Evolutionary conservation across 23 tunicate genomes (phyloP).

Genomic region (Ciona savignyi): DNA sequence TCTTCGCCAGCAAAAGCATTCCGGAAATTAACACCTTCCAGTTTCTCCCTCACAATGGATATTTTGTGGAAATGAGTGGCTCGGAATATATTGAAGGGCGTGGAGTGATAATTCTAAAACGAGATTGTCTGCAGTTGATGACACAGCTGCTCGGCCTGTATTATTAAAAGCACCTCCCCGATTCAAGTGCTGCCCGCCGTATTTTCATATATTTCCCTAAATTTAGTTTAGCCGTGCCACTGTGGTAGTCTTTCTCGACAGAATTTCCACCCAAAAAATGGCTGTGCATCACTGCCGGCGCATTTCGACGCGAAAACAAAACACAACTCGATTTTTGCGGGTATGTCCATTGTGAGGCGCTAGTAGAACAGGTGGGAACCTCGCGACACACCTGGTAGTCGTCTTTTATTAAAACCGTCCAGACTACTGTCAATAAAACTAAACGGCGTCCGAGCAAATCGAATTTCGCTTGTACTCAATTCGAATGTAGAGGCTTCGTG

Average conservation of each 20-base stretch:
- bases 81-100: background rate
- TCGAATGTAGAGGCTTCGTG: no score
- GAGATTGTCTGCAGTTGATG: background rate
- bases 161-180: background rate
- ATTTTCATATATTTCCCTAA: no score
- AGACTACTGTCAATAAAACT: background rate
- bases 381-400: background rate
- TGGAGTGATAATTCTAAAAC: background rate
- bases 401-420: background rate
- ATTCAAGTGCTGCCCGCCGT: background rate
- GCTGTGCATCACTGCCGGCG: background rate
- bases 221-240: no score
- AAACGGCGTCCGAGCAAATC: no score
- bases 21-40: background rate
- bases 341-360: background rate
- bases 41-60: background rate
- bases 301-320: background rate
- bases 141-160: background rate
- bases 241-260: background rate
- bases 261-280: background rate
- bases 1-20: background rate
- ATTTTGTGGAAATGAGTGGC: background rate
- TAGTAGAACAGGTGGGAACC: background rate
- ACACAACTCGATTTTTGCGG: background rate
- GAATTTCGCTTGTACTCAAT: no score